phyloP scores from a whole-genome alignment of 2,113 vertebrate species.

The Furnarius figulus region DNA sequence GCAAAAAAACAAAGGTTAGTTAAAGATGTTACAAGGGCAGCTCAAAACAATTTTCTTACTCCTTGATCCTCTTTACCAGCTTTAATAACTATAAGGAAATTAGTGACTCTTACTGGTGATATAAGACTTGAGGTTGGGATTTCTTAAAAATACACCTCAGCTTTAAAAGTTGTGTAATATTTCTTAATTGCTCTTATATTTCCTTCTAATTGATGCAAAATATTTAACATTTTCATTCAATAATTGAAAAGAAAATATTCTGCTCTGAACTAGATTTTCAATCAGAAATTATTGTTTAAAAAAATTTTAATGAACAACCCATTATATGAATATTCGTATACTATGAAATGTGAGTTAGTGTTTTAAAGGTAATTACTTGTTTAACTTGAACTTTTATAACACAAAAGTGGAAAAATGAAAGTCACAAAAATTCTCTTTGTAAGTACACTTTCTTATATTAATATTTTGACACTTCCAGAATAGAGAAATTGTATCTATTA shows the following conservation, averaged over 20 bases:
- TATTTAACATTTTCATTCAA: rapidly evolving
- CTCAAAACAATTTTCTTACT: not conserved
- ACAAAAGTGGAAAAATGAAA: not conserved
- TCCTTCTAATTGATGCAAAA: not conserved
- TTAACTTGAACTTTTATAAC: not conserved
- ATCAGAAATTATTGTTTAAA: not conserved
- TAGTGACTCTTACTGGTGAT: not conserved
- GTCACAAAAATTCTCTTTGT: not conserved
- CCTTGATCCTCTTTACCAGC: not conserved
- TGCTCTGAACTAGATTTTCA: not conserved
- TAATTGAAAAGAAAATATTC: not conserved
- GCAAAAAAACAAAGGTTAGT: not conserved
- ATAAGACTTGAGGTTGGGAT: not conserved
- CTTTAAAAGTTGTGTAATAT: not conserved
- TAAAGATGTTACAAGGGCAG: not conserved
- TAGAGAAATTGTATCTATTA: not conserved
- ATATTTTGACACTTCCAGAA: not conserved
- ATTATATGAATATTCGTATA: not conserved
- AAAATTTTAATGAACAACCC: rapidly evolving
- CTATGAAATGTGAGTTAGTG: not conserved
- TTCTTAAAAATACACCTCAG: not conserved
- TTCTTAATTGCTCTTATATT: not conserved
- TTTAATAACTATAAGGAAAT: not conserved
- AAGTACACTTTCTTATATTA: not conserved
- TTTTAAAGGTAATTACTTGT: not conserved